Percentiles rank a stretch among this genome's conserved stretches.
Conservation (phyloP, 2,113 vertebrate genomes). For the Pleuronectes platessa region DNA sequence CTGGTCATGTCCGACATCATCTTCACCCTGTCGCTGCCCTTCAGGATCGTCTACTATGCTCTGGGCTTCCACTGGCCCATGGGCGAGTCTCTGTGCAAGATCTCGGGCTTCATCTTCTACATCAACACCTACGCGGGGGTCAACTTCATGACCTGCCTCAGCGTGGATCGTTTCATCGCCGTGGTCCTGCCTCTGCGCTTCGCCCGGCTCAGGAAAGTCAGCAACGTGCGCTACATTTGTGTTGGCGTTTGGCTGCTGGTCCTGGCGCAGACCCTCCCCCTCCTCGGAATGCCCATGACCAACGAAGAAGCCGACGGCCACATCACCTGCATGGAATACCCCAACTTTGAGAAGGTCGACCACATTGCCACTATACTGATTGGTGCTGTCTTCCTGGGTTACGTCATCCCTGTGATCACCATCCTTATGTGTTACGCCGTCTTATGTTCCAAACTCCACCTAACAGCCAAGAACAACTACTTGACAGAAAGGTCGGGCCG, state of each 20-base stretch:
- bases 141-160: conserved; percentile 98
- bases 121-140: conserved; percentile 96
- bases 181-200: conserved; percentile 92
- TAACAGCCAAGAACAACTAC: conserved; percentile 88
- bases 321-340: conserved; percentile 96
- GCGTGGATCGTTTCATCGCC: conserved; percentile 93
- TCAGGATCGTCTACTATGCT: conserved; percentile 90
- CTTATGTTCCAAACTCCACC: conserved; percentile 90
- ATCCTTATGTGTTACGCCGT: conserved; percentile 92
- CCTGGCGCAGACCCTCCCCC: conserved; percentile 90
- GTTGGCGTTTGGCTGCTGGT: conserved; percentile 90
- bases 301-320: conserved; percentile 65
- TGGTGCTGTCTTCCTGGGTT: conserved; percentile 90
- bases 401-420: conserved; percentile 85
- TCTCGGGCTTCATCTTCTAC: conserved; percentile 90
- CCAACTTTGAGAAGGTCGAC: conserved; percentile 88
- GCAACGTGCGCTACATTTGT: conserved; percentile 88
- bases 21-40: conserved; percentile 88
- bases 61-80: conserved; percentile 92
- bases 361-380: conserved; percentile 89
- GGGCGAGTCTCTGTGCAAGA: conserved; percentile 86
- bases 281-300: conserved; percentile 87
- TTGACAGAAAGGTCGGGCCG: conserved; percentile 91
- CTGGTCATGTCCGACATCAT: conserved; percentile 95
- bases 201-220: conserved; percentile 85